phyloP scores from a whole-genome alignment of 2,113 vertebrate genomes.

The Microcebus jonahi region DNA sequence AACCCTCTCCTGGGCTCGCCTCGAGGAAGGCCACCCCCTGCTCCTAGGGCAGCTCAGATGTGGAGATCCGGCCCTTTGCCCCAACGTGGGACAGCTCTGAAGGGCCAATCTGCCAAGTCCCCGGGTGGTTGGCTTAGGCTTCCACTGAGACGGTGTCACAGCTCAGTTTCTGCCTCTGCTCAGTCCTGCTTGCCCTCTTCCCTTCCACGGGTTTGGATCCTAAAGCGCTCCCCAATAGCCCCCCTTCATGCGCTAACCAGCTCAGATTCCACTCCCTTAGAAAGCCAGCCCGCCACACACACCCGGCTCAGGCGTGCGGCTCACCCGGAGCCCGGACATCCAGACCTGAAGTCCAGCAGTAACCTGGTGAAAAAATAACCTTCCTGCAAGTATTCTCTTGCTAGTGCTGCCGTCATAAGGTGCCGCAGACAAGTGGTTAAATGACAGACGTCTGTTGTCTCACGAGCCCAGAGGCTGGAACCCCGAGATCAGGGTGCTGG shows the following conservation, averaged over 20 bases:
- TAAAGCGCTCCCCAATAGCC: not conserved
- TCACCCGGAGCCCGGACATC: not conserved
- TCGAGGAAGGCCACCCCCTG: rapidly evolving
- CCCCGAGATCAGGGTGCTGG: not conserved
- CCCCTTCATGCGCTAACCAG: not conserved
- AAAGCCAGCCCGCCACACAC: not conserved
- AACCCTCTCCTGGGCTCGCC: not conserved
- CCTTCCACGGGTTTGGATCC: not conserved
- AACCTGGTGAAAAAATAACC: not conserved
- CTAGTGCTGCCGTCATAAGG: not conserved
- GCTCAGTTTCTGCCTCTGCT: not conserved
- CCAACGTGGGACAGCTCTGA: not conserved
- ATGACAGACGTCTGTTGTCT: not conserved
- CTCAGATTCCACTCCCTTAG: not conserved
- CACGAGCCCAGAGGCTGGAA: rapidly evolving
- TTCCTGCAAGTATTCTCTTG: too few relatives aligned
- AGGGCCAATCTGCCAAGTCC: not conserved
- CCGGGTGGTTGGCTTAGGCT: not conserved
- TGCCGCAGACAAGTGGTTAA: too few relatives aligned
- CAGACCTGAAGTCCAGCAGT: too few relatives aligned
- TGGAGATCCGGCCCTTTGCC: not conserved
- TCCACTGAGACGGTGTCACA: not conserved
- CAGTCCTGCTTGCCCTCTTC: not conserved
- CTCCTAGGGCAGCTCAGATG: not conserved
- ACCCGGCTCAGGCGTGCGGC: not conserved